Base-by-base conservation (phyloP, 2,888 invertebrate species). In the Tipula unca region DNA sequence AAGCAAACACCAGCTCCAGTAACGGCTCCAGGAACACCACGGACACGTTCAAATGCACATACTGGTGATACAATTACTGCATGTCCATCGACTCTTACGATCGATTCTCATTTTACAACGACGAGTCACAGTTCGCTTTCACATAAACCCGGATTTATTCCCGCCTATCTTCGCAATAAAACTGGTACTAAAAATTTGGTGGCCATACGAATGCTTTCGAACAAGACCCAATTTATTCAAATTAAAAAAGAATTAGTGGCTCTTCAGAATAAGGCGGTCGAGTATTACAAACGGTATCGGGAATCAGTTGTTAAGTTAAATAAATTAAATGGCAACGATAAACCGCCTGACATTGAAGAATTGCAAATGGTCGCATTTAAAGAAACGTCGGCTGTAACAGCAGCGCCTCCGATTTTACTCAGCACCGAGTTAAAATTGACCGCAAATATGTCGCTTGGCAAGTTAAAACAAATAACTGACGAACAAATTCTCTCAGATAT, bases 271-370 rank as follows among this genome's bases (percentile, higher is more conserved):
- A 36, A 84, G 20, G 36, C 36, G 20, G 14, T 87, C 10, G 25
- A 35, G 17, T 82, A 10, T n/a, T 86, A 86, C 36, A 86, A 86
- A 82, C 4, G 69, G 0, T 35, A 86, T 10, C 54, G 86, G 32
- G 86, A 86, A 10, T 32, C 86, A 3, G 86, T 86, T 54, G 5
- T 20, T 8, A 87, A 86, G 69, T 54, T 82, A 8, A 85, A 86
- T 42, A 85, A 86, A 85, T 29, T 32, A 25, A 39, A 85, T 14
- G 87, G 86, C 0, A 86, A 86, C 39, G 85, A 32, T 3, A 85
- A 86, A 35, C 17, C 35, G 13, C 35, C 86, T 8, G 6, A 8
- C 36, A 36, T 84, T 17, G 86, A 86, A 2, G 86, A 87, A 48
- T 8, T 86, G 1, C 86, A 87, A 85, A 17, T 86, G 1, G 20